These are phyloP conservation scores for rat (Rattus norvegicus) DNA, from an alignment of 2,113 vertebrate species.

Conservation along the genomic window DNA sequence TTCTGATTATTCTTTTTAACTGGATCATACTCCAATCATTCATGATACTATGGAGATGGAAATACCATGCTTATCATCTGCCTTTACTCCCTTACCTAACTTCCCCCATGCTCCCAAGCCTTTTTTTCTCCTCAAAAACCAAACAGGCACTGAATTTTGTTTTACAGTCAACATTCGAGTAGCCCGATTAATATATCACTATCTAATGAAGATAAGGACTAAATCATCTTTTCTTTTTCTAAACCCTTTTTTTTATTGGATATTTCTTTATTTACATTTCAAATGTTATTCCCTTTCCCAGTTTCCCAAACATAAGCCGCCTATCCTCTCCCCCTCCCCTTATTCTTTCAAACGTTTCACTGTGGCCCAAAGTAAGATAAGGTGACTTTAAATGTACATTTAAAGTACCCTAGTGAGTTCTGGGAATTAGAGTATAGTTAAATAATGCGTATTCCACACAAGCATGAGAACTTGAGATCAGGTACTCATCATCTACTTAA, in stretches of 20 bases:
- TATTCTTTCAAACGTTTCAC: background rate
- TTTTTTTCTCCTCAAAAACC: background rate
- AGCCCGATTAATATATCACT: background rate
- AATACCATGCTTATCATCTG: background rate
- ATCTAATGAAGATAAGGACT: background rate
- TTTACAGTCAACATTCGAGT: background rate
- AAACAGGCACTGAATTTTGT: background rate
- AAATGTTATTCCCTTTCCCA: too few relatives aligned
- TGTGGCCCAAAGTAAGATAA: background rate
- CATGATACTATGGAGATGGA: background rate
- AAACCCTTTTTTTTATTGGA: too few relatives aligned
- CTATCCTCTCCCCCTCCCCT: too few relatives aligned
- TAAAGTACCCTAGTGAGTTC: background rate
- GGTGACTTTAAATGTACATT: background rate
- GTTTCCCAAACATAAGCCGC: too few relatives aligned
- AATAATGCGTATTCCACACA: background rate
- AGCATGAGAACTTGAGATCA: background rate
- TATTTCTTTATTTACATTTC: too few relatives aligned
- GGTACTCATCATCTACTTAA: background rate
- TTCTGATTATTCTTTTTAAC: background rate
- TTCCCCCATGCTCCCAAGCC: background rate
- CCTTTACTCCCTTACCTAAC: background rate
- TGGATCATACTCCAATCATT: background rate
- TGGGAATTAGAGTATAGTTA: background rate
- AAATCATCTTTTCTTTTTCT: background rate